phyloP scores from a whole-genome alignment of 2,113 vertebrate genomes.

The Ictalurus punctatus region DNA sequence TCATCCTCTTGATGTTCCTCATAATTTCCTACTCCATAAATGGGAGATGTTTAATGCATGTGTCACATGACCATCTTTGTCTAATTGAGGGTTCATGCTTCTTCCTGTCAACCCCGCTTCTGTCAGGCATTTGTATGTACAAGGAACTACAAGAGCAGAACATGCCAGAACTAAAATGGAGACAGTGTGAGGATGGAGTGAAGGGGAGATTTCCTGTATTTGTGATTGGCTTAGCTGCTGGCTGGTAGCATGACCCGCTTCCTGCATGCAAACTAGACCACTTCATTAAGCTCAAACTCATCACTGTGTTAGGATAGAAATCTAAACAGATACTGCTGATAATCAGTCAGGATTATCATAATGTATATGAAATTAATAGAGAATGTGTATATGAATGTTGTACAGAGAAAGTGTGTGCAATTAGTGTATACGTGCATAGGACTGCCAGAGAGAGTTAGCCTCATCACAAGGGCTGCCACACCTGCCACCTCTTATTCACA shows the following conservation, averaged over 20 bases:
- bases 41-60: background rate
- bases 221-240: background rate
- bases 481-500: slow-evolving; percentile 54
- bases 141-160: background rate
- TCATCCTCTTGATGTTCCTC: background rate
- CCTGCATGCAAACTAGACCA: background rate
- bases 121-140: background rate
- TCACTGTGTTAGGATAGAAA: background rate
- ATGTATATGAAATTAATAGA: background rate
- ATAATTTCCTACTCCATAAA: slow-evolving; percentile 63
- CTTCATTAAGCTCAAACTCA: background rate
- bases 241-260: background rate
- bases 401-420: background rate
- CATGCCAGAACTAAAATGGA: background rate
- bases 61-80: slow-evolving; percentile 19
- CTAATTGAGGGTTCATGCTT: slow-evolving; percentile 24
- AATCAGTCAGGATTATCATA: background rate
- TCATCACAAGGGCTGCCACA: slow-evolving; percentile 28
- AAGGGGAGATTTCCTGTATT: background rate
- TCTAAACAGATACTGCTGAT: background rate
- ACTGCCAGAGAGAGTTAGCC: slow-evolving; percentile 20
- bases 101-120: background rate
- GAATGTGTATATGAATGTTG: background rate
- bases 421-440: background rate
- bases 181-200: background rate